Evolutionary conservation across 2,797 vertebrate species (phyloP).

Genomic region (Anguilla obscura): DNA sequence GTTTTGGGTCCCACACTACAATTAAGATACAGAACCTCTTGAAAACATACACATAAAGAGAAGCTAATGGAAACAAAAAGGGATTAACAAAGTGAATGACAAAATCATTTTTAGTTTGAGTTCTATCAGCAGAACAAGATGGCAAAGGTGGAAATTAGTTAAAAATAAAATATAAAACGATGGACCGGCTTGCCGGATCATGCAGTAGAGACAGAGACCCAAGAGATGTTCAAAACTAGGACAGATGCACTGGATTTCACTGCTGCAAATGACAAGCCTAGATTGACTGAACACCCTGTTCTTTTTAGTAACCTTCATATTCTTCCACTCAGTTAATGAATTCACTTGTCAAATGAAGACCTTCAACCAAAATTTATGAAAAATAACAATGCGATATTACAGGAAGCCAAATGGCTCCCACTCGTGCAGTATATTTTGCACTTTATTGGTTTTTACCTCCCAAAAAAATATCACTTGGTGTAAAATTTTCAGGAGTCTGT

Average conservation of each 20-base stretch:
- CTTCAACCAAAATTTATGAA: neutral
- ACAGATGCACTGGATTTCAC: neutral
- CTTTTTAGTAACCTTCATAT: neutral
- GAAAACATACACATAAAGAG: too few species aligned
- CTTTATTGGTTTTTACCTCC: too few species aligned
- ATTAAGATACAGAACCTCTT: too few species aligned
- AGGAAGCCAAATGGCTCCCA: neutral
- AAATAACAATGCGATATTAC: neutral
- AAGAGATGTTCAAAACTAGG: neutral
- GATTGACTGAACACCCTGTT: neutral
- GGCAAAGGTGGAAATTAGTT: neutral
- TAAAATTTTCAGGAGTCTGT: slow-evolving; percentile 4
- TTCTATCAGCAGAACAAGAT: too few species aligned
- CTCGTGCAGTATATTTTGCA: neutral
- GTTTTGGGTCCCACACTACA: too few species aligned
- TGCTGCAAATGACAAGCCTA: neutral
- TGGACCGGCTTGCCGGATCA: neutral
- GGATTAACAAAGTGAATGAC: too few species aligned
- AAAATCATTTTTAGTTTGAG: too few species aligned
- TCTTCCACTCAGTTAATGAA: neutral
- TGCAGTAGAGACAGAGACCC: neutral
- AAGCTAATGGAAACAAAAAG: too few species aligned
- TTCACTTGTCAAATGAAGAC: neutral
- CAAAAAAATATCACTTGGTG: neutral
- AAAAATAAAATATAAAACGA: neutral